phyloP scores from a whole-genome alignment of 2,888 invertebrate genomes.

The Shargacucullia verbasci region DNA sequence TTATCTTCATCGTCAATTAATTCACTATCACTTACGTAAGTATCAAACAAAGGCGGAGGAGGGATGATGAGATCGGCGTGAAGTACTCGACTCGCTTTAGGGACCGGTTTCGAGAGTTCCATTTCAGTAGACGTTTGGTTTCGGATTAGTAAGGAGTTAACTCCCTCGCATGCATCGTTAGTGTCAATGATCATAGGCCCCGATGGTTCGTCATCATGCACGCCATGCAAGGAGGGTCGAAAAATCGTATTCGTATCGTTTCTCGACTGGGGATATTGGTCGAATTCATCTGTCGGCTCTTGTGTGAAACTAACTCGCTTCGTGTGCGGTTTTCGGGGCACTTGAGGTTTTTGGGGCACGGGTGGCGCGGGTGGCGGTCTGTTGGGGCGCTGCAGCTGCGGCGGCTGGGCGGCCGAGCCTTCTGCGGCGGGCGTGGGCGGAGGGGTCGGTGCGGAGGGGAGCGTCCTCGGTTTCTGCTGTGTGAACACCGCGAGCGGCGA shows the following conservation, averaged over 20 bases:
- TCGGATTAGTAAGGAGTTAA: conserved; percentile 82
- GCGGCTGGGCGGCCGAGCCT: conserved; percentile 51
- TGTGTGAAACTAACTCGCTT: conserved; percentile 88
- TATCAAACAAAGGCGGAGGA: conserved; percentile 85
- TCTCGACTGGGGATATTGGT: conserved; percentile 63
- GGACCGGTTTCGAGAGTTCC: conserved; percentile 72
- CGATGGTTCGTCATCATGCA: conserved; percentile 72
- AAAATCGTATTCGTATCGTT: conserved; percentile 66
- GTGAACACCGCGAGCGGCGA: conserved; percentile 81
- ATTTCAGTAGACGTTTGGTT: conserved; percentile 73
- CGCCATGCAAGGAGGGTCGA: conserved; percentile 70
- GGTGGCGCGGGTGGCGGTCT: conserved; percentile 70
- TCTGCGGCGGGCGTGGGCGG: conserved; percentile 64
- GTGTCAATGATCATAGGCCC: conserved; percentile 66
- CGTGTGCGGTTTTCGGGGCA: conserved; percentile 84
- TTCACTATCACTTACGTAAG: conserved; percentile 79
- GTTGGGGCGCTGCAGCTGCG: conserved; percentile 63
- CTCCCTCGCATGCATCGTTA: conserved; percentile 86
- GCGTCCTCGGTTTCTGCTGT: conserved; percentile 74
- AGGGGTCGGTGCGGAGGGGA: conserved; percentile 65
- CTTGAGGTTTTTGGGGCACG: conserved; percentile 81
- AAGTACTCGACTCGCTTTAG: conserved; percentile 73
- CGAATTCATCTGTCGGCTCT: conserved; percentile 71
- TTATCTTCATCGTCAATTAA: conserved; percentile 67
- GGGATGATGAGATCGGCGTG: conserved; percentile 85